Conservation (phyloP, 2,888 invertebrate genomes). For the Tetramorium bicarinatum region DNA sequence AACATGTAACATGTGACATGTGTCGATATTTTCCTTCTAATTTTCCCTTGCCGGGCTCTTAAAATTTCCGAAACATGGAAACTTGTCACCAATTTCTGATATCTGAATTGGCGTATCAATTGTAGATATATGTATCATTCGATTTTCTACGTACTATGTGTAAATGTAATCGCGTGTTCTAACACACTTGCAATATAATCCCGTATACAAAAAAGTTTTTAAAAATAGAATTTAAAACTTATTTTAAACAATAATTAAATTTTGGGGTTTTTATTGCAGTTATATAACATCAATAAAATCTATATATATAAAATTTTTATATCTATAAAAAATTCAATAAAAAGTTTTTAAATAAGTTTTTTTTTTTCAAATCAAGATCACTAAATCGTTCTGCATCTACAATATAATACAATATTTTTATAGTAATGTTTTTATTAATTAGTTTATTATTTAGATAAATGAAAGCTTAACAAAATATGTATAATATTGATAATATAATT, state of each 20-base stretch:
- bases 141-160: constrained; percentile 5
- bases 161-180: neutral
- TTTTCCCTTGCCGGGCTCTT: neutral
- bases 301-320: neutral
- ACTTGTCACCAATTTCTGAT: constrained; percentile 25
- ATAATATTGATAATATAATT: neutral
- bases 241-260: neutral
- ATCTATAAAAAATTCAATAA: neutral
- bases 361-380: neutral
- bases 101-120: constrained; percentile 18
- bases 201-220: neutral
- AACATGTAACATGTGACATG: neutral
- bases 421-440: neutral
- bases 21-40: constrained; percentile 1
- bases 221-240: neutral
- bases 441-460: neutral
- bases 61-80: constrained; percentile 24
- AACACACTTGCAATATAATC: neutral
- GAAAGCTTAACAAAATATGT: neutral
- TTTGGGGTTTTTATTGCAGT: neutral
- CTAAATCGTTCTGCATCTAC: neutral
- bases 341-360: neutral
- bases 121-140: constrained; percentile 22
- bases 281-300: neutral
- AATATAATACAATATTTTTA: neutral